Conservation (phyloP, 2,797 vertebrate species). For the Sebastes steindachneri region DNA sequence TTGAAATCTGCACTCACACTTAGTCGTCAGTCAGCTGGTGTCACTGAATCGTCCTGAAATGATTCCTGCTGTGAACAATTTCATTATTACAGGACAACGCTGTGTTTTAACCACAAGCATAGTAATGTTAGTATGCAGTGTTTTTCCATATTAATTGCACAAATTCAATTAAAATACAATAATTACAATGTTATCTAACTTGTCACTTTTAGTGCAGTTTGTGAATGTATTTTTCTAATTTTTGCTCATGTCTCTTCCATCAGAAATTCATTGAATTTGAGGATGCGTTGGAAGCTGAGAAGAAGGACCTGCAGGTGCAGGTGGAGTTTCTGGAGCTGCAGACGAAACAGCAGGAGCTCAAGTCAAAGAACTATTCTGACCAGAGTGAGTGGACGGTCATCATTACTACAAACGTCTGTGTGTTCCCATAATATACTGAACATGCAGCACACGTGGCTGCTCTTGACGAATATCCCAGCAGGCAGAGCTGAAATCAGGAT, state of each 20-base stretch:
- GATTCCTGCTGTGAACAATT: neutral
- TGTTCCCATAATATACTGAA: neutral
- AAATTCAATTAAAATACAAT: neutral
- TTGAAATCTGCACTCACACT: neutral
- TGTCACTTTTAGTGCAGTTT: neutral
- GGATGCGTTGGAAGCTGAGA: conserved; percentile 96
- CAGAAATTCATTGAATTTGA: conserved; percentile 99
- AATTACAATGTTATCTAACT: neutral
- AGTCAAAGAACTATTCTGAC: conserved; percentile 95
- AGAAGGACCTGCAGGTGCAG: conserved; percentile 95
- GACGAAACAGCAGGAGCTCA: conserved; percentile 94
- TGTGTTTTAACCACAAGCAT: neutral
- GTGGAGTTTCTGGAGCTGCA: conserved; percentile 95
- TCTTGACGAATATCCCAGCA: neutral
- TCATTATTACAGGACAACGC: neutral
- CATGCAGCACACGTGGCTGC: neutral
- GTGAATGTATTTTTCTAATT: neutral
- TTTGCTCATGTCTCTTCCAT: neutral
- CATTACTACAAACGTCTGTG: neutral
- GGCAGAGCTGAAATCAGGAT: neutral
- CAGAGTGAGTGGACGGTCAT: conserved; percentile 87
- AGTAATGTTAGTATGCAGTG: neutral
- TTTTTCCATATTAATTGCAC: neutral
- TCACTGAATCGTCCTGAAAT: neutral
- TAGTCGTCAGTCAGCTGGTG: neutral